These are phyloP conservation scores for Sesamia nonagrioides DNA, from an alignment of 1,140 invertebrate genomes.

Conservation along the genomic window DNA sequence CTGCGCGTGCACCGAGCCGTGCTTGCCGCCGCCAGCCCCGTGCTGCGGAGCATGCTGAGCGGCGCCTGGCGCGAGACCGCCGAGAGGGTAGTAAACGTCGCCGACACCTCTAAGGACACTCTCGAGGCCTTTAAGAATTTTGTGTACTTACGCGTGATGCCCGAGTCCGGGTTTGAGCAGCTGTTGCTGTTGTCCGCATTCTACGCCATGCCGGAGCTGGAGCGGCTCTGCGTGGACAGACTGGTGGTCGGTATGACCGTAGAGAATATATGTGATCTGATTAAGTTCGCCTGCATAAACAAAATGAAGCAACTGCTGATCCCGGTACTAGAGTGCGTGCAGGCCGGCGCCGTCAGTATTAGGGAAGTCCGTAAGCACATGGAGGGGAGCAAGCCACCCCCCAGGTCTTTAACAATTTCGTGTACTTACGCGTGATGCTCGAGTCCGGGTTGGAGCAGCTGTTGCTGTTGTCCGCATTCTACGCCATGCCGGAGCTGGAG, in stretches of 20 bases:
- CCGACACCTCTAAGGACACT: slow-evolving; percentile 54
- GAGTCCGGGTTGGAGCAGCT: slow-evolving; percentile 56
- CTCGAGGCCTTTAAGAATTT: slow-evolving; percentile 56
- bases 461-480: slow-evolving; percentile 47
- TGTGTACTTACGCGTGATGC: slow-evolving; percentile 21
- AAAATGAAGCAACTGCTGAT: slow-evolving; percentile 56
- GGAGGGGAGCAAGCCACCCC: no score
- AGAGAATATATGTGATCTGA: slow-evolving; percentile 56
- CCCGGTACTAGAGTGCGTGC: slow-evolving; percentile 59
- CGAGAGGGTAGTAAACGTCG: slow-evolving; percentile 56
- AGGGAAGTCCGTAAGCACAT: slow-evolving; percentile 55
- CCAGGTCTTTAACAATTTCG: slow-evolving; percentile 53
- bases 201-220: no score
- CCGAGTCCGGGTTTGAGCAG: slow-evolving; percentile 56
- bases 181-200: slow-evolving; percentile 51
- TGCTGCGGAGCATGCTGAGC: slow-evolving; percentile 59
- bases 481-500: no score
- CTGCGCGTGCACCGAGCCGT: slow-evolving; percentile 59
- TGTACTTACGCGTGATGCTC: slow-evolving; percentile 34
- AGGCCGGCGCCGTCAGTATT: slow-evolving; percentile 55
- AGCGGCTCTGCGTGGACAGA: slow-evolving; percentile 53
- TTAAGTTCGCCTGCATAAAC: slow-evolving; percentile 61
- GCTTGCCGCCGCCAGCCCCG: slow-evolving; percentile 60
- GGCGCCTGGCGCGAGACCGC: slow-evolving; percentile 59
- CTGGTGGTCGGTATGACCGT: slow-evolving; percentile 52